A percentile compares a stretch with the other conserved stretches of the same genome.
Evolutionary conservation across 2,113 vertebrate genomes (phyloP).

Genomic region (Lates calcarifer): DNA sequence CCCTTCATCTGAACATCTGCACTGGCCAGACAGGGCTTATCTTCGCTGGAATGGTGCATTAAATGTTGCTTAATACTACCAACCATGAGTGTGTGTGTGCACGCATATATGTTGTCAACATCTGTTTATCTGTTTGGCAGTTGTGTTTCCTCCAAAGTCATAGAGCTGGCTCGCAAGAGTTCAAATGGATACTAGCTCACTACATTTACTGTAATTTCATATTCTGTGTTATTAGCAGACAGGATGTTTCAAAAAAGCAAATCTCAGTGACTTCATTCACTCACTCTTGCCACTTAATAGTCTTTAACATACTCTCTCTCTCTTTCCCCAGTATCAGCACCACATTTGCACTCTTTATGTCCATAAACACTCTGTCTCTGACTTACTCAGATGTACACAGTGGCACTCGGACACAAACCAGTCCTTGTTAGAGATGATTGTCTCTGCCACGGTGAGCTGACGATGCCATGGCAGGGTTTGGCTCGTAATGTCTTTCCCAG

Average conservation of each 20-base stretch:
- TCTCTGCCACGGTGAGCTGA: slow-evolving; percentile 33
- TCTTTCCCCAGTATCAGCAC: slow-evolving; percentile 19
- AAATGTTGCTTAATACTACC: slow-evolving; percentile 63
- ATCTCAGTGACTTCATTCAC: background rate
- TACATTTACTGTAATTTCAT: slow-evolving; percentile 29
- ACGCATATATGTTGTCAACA: slow-evolving; percentile 35
- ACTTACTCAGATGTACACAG: background rate
- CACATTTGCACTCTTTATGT: slow-evolving; percentile 25
- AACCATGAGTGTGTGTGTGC: slow-evolving; percentile 17
- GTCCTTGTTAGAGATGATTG: slow-evolving; percentile 40
- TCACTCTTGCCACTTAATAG: background rate
- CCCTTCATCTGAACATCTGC: slow-evolving; percentile 45
- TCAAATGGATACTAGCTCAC: slow-evolving; percentile 9
- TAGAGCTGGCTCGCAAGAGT: slow-evolving; percentile 5
- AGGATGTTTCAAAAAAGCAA: background rate
- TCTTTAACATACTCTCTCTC: background rate
- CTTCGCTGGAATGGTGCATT: slow-evolving; percentile 53
- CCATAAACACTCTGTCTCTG: slow-evolving; percentile 21
- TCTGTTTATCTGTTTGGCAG: slow-evolving; percentile 70
- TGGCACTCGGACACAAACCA: slow-evolving; percentile 45
- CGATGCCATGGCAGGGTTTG: slow-evolving; percentile 37
- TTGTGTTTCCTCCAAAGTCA: slow-evolving; percentile 35
- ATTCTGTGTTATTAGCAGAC: slow-evolving; percentile 25
- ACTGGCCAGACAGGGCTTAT: slow-evolving; percentile 48
- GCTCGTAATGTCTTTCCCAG: slow-evolving; percentile 70